phyloP scores from a whole-genome alignment of 35 echinoderm and acorn worm genomes.

The Heliocidaris tuberculata region DNA sequence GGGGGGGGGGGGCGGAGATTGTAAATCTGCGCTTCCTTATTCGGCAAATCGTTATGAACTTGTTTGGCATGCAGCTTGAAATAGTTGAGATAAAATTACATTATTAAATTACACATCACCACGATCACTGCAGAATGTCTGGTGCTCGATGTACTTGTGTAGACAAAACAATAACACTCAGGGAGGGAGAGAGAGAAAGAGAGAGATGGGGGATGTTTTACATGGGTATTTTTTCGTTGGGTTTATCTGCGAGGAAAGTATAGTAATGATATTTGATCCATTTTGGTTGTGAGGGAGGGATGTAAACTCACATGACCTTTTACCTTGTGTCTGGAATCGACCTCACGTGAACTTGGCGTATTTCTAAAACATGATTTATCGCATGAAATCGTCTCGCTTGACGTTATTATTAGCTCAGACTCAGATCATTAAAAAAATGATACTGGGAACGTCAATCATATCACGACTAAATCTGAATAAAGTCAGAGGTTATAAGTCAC shows the following conservation, averaged over 20 bases:
- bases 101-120: neutral
- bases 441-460: too few species aligned
- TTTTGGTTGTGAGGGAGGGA: neutral
- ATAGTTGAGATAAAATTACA: conserved; percentile 19
- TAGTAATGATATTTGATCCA: neutral
- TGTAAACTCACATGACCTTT: neutral
- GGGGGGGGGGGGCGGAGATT: neutral
- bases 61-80: neutral
- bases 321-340: neutral
- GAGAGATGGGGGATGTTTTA: neutral
- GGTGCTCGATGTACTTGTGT: neutral
- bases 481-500: too few species aligned
- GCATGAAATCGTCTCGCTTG: neutral
- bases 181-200: neutral
- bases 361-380: neutral
- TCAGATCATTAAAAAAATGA: neutral
- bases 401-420: neutral
- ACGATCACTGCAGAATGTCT: neutral
- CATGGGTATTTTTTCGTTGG: too few species aligned
- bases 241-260: too few species aligned
- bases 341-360: neutral
- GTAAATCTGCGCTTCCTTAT: neutral
- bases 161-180: neutral
- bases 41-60: neutral
- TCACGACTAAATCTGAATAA: too few species aligned